A percentile compares a stretch with the other conserved stretches of the same genome.
Conservation (phyloP, 2,113 vertebrate species). For the Isurus oxyrinchus region DNA sequence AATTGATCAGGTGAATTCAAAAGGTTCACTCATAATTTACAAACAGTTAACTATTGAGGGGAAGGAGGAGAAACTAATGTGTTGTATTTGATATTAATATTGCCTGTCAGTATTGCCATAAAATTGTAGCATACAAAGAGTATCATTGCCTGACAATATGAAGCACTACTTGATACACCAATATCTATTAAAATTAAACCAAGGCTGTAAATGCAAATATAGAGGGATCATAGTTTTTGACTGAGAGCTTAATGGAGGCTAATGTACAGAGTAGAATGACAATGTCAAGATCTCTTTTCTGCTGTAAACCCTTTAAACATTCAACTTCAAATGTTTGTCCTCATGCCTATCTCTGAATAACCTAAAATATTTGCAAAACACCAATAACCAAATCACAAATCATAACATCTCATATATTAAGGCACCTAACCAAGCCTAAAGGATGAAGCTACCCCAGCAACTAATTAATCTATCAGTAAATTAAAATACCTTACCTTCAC, state of each 20-base stretch:
- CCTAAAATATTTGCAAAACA: slow-evolving; percentile 1
- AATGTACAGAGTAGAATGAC: not conserved
- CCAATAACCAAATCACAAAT: not conserved
- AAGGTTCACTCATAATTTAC: too few relatives aligned
- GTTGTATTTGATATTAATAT: not conserved
- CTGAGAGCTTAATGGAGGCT: not conserved
- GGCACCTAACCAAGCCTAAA: not conserved
- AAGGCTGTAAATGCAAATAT: not conserved
- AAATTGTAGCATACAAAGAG: not conserved
- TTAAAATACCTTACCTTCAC: not conserved
- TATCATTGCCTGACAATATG: not conserved
- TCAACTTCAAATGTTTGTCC: not conserved
- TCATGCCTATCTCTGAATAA: not conserved
- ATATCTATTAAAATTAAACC: not conserved
- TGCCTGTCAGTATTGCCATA: not conserved
- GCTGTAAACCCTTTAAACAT: not conserved
- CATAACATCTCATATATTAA: not conserved
- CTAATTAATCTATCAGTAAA: not conserved
- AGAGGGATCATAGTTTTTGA: not conserved
- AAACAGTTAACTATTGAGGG: not conserved
- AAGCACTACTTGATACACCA: not conserved
- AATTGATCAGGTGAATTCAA: not conserved
- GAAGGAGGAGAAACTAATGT: not conserved
- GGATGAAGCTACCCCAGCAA: not conserved
- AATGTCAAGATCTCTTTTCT: too few relatives aligned